Evolutionary conservation across 2,888 invertebrate genomes (phyloP).

Genomic region (Acanthosepion esculentum): DNA sequence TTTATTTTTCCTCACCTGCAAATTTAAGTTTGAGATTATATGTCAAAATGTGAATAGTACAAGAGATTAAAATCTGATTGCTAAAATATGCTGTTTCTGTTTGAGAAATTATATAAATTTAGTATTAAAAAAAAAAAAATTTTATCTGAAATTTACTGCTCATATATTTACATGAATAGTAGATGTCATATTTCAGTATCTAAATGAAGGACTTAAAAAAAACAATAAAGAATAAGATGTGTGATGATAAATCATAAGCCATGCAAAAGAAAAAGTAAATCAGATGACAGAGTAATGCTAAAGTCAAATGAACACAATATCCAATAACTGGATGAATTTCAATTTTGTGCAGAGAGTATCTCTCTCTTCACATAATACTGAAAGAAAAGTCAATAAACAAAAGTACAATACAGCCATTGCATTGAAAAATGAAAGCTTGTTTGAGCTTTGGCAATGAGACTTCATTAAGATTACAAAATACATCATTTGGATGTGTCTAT

Average conservation of each 20-base stretch:
- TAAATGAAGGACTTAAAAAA: not conserved
- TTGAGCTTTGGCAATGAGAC: not conserved
- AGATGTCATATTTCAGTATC: not conserved
- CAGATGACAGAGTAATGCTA: not conserved
- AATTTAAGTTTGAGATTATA: too few species aligned
- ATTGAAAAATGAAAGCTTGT: not conserved
- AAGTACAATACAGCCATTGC: not conserved
- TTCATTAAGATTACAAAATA: not conserved
- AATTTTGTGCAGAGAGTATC: not conserved
- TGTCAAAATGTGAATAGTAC: too few species aligned
- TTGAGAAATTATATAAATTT: too few species aligned
- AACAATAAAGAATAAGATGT: not conserved
- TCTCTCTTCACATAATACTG: not conserved
- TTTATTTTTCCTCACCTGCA: too few species aligned
- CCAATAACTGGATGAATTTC: not conserved
- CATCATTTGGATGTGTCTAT: not conserved
- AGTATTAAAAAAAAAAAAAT: too few species aligned
- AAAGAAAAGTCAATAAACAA: not conserved
- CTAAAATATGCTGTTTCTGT: too few species aligned
- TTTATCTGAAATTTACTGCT: not conserved
- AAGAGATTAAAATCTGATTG: too few species aligned
- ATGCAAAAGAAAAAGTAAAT: not conserved
- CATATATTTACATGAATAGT: not conserved
- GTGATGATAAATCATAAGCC: not conserved
- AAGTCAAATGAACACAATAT: not conserved